These are phyloP conservation scores for Chromobotia macracanthus DNA, from an alignment of 2,797 vertebrate genomes.

Conservation along the genomic window DNA sequence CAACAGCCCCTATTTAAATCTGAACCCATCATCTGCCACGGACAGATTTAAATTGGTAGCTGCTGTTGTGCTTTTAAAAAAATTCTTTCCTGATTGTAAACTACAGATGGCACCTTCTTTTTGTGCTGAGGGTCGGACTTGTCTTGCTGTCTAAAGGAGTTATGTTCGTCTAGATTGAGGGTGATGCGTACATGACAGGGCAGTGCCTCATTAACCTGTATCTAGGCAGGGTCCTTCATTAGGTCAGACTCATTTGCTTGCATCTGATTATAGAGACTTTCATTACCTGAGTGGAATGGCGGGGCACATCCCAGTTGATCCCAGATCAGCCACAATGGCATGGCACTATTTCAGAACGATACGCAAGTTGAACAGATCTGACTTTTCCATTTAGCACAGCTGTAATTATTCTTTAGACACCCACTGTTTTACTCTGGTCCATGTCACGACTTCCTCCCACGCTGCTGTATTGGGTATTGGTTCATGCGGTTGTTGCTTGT, in stretches of 20 bases:
- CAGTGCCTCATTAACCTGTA: slow-evolving; percentile 49
- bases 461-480: slow-evolving; percentile 28
- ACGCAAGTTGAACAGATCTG: slow-evolving; percentile 16
- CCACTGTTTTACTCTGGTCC: slow-evolving; percentile 38
- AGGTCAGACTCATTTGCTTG: slow-evolving; percentile 57
- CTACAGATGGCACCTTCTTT: slow-evolving; percentile 11
- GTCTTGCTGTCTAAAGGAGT: slow-evolving; percentile 33
- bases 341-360: background rate
- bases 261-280: slow-evolving; percentile 57
- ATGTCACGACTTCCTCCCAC: slow-evolving; percentile 34
- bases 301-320: slow-evolving; percentile 9
- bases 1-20: slow-evolving; percentile 7
- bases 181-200: slow-evolving; percentile 9
- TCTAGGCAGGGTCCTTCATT: slow-evolving; percentile 35
- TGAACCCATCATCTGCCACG: background rate
- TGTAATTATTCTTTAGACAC: slow-evolving; percentile 49
- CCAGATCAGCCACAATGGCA: slow-evolving; percentile 19
- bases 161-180: slow-evolving; percentile 33
- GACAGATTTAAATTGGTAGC: background rate
- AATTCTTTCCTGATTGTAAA: slow-evolving; percentile 11
- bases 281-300: slow-evolving; percentile 55
- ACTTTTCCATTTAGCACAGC: slow-evolving; percentile 31
- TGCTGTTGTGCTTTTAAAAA: slow-evolving; percentile 6
- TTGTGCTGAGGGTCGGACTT: slow-evolving; percentile 7
- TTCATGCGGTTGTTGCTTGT: slow-evolving; percentile 36